These are phyloP conservation scores for Myotis planiceps DNA, from an alignment of 2,797 vertebrate species.

Conservation along the genomic window DNA sequence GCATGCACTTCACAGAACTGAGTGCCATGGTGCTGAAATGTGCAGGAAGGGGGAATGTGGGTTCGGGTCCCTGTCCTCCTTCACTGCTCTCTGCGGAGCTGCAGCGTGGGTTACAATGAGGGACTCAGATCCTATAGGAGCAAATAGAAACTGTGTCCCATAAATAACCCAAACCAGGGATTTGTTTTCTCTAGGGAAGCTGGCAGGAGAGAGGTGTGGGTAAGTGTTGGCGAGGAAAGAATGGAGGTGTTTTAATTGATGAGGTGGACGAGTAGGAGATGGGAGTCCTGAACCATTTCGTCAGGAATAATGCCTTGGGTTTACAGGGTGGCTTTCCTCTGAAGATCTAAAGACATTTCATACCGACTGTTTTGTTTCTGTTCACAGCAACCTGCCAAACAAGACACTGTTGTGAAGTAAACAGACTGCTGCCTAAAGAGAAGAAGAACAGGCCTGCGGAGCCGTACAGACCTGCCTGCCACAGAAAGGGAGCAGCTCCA, in stretches of 20 bases:
- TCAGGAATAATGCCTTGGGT: constrained; percentile 30
- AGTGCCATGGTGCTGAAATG: neutral
- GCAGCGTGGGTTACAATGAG: neutral
- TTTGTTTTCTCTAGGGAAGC: constrained; percentile 17
- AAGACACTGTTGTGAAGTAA: constrained; percentile 61
- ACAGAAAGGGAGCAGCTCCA: neutral
- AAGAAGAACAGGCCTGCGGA: neutral
- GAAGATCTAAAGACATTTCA: constrained; percentile 66
- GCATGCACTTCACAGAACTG: neutral
- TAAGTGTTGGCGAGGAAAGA: neutral
- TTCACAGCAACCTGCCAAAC: constrained; percentile 49
- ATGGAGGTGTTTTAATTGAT: neutral
- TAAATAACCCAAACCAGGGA: neutral
- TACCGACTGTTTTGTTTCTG: constrained; percentile 41
- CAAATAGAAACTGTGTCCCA: neutral
- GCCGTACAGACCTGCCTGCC: accelerated
- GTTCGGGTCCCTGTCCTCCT: neutral
- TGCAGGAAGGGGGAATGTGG: neutral
- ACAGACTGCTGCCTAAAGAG: neutral
- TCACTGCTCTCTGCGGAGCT: neutral
- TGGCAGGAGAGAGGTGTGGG: neutral
- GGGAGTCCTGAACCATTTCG: constrained; percentile 2
- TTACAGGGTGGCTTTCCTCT: constrained; percentile 68
- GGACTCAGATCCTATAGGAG: neutral
- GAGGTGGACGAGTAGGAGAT: neutral